Evolutionary conservation across 2,888 invertebrate genomes (phyloP), one percentile per base, ranked within the genome.

Genomic region (Julus scanicus): DNA sequence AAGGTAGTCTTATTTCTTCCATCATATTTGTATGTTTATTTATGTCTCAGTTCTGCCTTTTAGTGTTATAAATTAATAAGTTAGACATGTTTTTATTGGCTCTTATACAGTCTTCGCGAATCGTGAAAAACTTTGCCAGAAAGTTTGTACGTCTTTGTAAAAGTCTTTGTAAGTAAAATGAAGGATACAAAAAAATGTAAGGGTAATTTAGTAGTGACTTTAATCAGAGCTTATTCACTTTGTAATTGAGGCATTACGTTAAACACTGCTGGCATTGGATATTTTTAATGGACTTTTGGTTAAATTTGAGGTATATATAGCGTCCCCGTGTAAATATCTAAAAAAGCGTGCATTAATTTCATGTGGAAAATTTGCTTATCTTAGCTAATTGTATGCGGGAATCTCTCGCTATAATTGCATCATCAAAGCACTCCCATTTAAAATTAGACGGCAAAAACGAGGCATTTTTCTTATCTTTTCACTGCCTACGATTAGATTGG

Each of bases 151-250:
- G 29, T 29, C 29, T 29, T 29, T 29, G 29, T 29, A 29, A 29
- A 29, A 29, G 29, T 29, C 29, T 29, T 29, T 29, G 29, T 29
- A 29, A 29, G 29, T 29, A 29, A 29, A 29, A 29, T 29, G 29
- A 4, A n/a, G 17, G 63, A 48, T n/a, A 17, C 4, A 17, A n/a
- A 63, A 63, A 63, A 63, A 15, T 57, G 63, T n/a, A 4, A n/a
- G 63, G 63, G 63, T 17, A 63, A 63, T 63, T 63, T 63, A 63
- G 6, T 17, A n/a, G 63, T 63, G 63, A 63, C 63, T 63, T 63
- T 63, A 63, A 63, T 63, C 63, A 63, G 63, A 63, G 63, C 63
- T 63, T 63, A 63, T 63, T 63, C 63, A 63, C 63, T 63, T 63
- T 63, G 63, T 63, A 63, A 63, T 63, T 63, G 63, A n/a, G 63